Percentiles rank a stretch among this genome's conserved stretches.
Conservation (phyloP, 35 echinoderm and acorn worm genomes). For the Acanthaster planci region DNA sequence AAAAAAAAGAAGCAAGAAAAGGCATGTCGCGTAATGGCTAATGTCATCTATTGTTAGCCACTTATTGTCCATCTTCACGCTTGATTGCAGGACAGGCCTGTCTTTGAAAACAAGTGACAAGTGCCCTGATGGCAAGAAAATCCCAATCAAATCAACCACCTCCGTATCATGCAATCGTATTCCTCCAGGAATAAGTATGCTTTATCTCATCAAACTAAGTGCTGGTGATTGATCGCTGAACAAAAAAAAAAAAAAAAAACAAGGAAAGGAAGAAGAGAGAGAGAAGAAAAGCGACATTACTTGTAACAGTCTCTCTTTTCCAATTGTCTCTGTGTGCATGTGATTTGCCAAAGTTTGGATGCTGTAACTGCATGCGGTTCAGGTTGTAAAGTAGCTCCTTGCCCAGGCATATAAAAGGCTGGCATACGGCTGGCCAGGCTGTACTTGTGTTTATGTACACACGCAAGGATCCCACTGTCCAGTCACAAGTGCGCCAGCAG, state of each 20-base stretch:
- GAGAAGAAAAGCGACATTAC: slow-evolving; percentile 11
- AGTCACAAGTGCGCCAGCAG: slow-evolving; percentile 5
- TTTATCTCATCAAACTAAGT: slow-evolving; percentile 19
- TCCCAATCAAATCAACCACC: slow-evolving; percentile 6
- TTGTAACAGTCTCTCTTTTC: not conserved
- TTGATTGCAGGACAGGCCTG: not conserved
- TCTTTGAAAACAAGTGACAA: slow-evolving; percentile 28
- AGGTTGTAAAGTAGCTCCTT: not conserved
- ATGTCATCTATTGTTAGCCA: slow-evolving; percentile 20
- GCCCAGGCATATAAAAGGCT: not conserved
- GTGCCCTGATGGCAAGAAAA: not conserved
- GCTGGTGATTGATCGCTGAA: slow-evolving; percentile 16
- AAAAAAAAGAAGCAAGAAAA: too few relatives aligned
- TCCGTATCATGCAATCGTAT: slow-evolving; percentile 10
- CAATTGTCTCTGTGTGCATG: not conserved
- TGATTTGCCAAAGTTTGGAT: slow-evolving; percentile 26
- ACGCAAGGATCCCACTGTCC: slow-evolving; percentile 17
- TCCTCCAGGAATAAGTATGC: slow-evolving; percentile 12
- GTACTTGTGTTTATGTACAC: slow-evolving; percentile 32
- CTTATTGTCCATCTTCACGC: slow-evolving; percentile 20
- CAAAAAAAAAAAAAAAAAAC: too few relatives aligned
- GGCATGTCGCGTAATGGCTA: slow-evolving; percentile 3
- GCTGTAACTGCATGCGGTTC: not conserved
- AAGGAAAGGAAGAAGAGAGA: too few relatives aligned
- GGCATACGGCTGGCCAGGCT: not conserved